Conservation (phyloP, 2,113 vertebrate genomes). For the Rhinogobius similis region DNA sequence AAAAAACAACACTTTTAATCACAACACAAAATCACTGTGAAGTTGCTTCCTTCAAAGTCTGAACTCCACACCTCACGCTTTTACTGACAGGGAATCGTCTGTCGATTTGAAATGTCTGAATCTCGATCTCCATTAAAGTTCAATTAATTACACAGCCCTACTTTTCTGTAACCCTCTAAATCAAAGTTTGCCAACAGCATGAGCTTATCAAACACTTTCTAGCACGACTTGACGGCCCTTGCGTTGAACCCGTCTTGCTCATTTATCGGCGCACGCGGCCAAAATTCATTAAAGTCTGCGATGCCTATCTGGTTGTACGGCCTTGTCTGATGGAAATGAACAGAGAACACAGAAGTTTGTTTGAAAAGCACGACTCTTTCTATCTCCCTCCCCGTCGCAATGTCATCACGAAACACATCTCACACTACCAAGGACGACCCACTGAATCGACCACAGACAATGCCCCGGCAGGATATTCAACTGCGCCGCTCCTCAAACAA, state of each 20-base stretch:
- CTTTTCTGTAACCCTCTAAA: not conserved
- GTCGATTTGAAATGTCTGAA: no score
- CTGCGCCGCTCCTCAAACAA: constrained; percentile 7
- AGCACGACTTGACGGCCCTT: not conserved
- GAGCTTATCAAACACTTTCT: constrained; percentile 12
- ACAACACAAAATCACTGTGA: no score
- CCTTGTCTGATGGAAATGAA: constrained; percentile 30
- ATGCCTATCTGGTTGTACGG: constrained; percentile 19
- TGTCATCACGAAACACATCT: constrained; percentile 38
- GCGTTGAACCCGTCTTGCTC: constrained; percentile 18
- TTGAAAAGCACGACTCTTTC: constrained; percentile 12
- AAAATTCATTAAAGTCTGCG: constrained; percentile 27
- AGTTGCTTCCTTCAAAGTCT: no score
- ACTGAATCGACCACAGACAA: constrained; percentile 24
- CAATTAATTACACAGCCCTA: no score
- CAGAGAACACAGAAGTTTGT: constrained; percentile 20
- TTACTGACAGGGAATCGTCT: no score
- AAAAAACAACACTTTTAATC: no score
- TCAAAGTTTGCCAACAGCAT: constrained; percentile 21
- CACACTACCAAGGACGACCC: not conserved
- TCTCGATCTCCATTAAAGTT: no score
- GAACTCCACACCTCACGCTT: no score
- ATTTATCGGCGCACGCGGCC: constrained; percentile 36
- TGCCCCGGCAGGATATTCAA: not conserved
- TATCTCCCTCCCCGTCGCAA: constrained; percentile 2